Conservation (phyloP, 2,113 vertebrate species). For the Laticauda colubrina region DNA sequence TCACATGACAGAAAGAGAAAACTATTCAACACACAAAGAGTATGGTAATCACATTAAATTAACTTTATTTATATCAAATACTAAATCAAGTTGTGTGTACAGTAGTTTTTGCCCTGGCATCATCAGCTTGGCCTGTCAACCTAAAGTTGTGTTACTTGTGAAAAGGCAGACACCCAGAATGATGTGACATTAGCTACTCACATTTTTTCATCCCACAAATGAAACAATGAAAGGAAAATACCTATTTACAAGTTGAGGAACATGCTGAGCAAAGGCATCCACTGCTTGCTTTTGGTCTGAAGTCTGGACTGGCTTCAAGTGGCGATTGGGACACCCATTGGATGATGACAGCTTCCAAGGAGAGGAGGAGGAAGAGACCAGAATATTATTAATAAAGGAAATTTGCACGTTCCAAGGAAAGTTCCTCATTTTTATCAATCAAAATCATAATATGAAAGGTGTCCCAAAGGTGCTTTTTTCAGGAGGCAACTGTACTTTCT, state of each 20-base stretch:
- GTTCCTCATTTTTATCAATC: background rate
- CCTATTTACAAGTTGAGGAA: slow-evolving; percentile 61
- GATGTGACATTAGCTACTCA: background rate
- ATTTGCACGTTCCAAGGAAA: accelerated
- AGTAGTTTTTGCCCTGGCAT: background rate
- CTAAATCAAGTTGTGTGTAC: background rate
- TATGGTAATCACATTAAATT: background rate
- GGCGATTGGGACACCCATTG: slow-evolving; percentile 75
- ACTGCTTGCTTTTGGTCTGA: slow-evolving; percentile 47
- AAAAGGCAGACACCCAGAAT: background rate
- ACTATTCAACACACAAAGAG: background rate
- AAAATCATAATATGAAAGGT: background rate
- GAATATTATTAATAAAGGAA: background rate
- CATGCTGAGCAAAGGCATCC: slow-evolving; percentile 60
- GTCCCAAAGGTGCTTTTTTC: too few species aligned
- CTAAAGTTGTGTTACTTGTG: background rate
- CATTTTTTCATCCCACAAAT: background rate
- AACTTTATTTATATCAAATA: background rate
- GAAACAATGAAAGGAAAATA: slow-evolving; percentile 29
- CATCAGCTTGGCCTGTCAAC: background rate
- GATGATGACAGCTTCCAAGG: slow-evolving; percentile 73
- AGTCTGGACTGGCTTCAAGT: slow-evolving; percentile 52
- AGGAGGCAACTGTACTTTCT: too few species aligned
- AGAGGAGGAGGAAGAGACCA: background rate
- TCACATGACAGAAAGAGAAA: background rate